These are phyloP conservation scores for Caenorhabditis inopinata DNA, from an alignment of 1,140 invertebrate species.

Conservation along the genomic window DNA sequence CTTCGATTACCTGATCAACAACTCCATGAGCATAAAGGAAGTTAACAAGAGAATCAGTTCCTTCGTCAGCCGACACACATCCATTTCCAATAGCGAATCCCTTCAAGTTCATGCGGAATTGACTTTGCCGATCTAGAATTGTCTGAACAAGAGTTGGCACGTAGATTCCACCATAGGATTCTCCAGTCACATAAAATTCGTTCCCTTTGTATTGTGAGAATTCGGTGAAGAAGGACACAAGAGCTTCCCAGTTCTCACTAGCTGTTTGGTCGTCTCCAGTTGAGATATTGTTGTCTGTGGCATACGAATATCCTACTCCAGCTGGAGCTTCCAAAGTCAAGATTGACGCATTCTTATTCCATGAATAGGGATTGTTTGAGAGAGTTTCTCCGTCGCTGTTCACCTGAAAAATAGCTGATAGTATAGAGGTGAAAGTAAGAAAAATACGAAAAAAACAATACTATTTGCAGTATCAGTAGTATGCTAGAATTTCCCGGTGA, in stretches of 20 bases:
- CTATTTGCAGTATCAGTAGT: too few species aligned
- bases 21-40: conserved; percentile 48
- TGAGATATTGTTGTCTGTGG: conserved; percentile 66
- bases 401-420: conserved; percentile 46
- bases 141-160: conserved; percentile 69
- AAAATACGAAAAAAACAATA: too few species aligned
- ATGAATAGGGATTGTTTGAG: conserved; percentile 67
- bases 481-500: too few species aligned
- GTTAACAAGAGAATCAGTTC: conserved; percentile 45
- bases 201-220: conserved; percentile 69
- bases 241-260: conserved; percentile 67
- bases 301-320: conserved; percentile 71
- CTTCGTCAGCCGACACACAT: conserved; percentile 45
- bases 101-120: conserved; percentile 48
- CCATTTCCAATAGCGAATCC: conserved; percentile 52
- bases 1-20: conserved; percentile 45
- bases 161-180: conserved; percentile 68
- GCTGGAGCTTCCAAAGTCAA: conserved; percentile 70
- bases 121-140: conserved; percentile 58
- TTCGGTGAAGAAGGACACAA: conserved; percentile 69
- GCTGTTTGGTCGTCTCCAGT: conserved; percentile 68
- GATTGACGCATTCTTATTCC: conserved; percentile 79
- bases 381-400: conserved; percentile 65
- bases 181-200: conserved; percentile 68
- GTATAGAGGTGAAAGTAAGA: too few species aligned